Base-by-base conservation (phyloP, 2,113 vertebrate species). In the Pteruthius melanotis region DNA sequence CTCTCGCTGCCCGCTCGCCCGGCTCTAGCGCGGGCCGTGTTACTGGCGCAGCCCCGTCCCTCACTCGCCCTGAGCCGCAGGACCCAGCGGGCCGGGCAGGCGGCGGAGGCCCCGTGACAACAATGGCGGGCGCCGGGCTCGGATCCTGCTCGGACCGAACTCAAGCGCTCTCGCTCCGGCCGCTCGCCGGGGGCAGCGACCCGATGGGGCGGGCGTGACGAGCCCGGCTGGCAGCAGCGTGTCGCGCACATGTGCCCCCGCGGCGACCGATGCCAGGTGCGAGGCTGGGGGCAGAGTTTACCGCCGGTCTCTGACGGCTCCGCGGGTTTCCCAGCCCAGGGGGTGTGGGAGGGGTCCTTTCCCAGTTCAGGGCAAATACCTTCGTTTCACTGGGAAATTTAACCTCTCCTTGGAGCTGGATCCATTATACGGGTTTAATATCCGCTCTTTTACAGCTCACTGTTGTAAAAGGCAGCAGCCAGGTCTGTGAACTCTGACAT, bases 401-500 rank as follows among this genome's bases (percentile, higher is more conserved):
- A 86, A 90, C 70, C 90, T 95, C 93, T 94, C 69, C 87, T 90
- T 75, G 76, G 95, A 94, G 90, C 63, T 92, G 90, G 88, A 95
- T 95, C 96, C 92, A 95, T 96, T 95, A 96, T 95, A 93, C 49
- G 54, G 89, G 84, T 95, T 96, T 95, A 96, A 95, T 95, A 95
- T 96, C 94, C 95, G 95, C 93, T 94, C 93, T 96, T 95, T 96
- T 94, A 94, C 92, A 93, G 96, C 96, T 95, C 93, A 50, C 77
- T n/a, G 87, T 66, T 97, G 95, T 93, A 91, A 93, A 95, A 88
- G 93, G 79, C 95, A 84, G 75, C 95, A 88, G 90, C 93, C 96
- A 93, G 92, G 91, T 95, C 94, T 89, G 90, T 95, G 93, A 97
- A 96, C 95, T 96, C 95, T 96, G 94, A 95, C 96, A 92, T 94